Conservation (phyloP, 2,888 invertebrate genomes). For the Caprella mutica region DNA sequence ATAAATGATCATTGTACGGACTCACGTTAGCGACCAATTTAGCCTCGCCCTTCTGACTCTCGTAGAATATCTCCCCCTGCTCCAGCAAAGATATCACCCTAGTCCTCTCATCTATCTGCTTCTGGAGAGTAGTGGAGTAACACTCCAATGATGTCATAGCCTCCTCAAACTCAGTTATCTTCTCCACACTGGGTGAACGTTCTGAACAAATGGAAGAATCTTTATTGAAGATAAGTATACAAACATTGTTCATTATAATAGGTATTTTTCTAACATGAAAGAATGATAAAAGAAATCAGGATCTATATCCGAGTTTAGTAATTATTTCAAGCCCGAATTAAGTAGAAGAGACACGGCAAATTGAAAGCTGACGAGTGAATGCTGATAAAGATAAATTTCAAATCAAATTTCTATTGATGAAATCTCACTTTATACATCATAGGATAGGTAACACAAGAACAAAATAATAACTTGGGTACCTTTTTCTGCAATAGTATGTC, state of each 20-base stretch:
- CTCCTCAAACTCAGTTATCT: constrained; percentile 58
- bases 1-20: too few species aligned
- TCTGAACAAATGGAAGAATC: constrained; percentile 10
- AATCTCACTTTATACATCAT: too few species aligned
- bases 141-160: constrained; percentile 65
- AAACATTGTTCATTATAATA: background rate
- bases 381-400: too few species aligned
- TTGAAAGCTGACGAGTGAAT: too few species aligned
- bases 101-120: constrained; percentile 69
- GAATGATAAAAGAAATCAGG: too few species aligned
- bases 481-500: too few species aligned
- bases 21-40: constrained; percentile 90
- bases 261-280: background rate
- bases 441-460: too few species aligned
- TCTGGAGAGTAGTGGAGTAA: constrained; percentile 65
- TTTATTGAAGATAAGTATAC: background rate
- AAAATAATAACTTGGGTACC: too few species aligned
- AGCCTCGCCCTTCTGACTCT: constrained; percentile 82
- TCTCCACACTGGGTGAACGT: constrained; percentile 25
- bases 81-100: constrained; percentile 64
- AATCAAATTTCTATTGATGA: too few species aligned
- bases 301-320: too few species aligned
- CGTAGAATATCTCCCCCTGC: constrained; percentile 74
- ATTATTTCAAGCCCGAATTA: too few species aligned
- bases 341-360: too few species aligned